A percentile compares a stretch with the other conserved stretches of the same genome.
phyloP scores from a whole-genome alignment of 2,113 vertebrate genomes.

The Kryptolebias marmoratus region DNA sequence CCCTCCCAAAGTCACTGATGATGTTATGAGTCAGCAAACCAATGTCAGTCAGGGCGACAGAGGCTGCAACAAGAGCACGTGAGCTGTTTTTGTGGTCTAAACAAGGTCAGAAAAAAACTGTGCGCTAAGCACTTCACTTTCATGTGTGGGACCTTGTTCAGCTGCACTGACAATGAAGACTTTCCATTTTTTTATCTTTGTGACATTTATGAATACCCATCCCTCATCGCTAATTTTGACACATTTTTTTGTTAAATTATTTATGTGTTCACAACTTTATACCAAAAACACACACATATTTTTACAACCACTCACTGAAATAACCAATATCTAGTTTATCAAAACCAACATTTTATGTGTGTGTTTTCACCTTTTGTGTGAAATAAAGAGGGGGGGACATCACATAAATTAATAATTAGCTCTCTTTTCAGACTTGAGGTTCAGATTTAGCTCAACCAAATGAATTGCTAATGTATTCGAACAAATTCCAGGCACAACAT shows the following conservation, averaged over 20 bases:
- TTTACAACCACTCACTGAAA: too few species aligned
- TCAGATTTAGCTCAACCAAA: slow-evolving; percentile 34
- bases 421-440: slow-evolving; percentile 41
- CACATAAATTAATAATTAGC: slow-evolving; percentile 35
- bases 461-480: slow-evolving; percentile 45
- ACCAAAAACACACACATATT: not conserved
- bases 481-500: slow-evolving; percentile 37
- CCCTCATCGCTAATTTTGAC: too few species aligned
- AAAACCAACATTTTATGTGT: not conserved
- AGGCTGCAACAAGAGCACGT: not conserved
- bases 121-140: slow-evolving; percentile 52
- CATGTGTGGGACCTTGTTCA: slow-evolving; percentile 10
- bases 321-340: not conserved
- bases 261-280: too few species aligned
- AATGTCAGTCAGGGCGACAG: slow-evolving; percentile 29
- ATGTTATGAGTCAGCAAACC: slow-evolving; percentile 59
- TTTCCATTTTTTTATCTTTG: slow-evolving; percentile 3
- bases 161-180: slow-evolving; percentile 13
- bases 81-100: slow-evolving; percentile 12
- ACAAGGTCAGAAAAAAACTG: slow-evolving; percentile 55
- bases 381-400: slow-evolving; percentile 4
- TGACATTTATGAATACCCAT: not conserved
- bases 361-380: not conserved
- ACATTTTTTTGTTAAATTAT: too few species aligned
- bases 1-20: slow-evolving; percentile 63